phyloP scores from a whole-genome alignment of 2,797 vertebrate genomes.

The Sebastolobus alascanus region DNA sequence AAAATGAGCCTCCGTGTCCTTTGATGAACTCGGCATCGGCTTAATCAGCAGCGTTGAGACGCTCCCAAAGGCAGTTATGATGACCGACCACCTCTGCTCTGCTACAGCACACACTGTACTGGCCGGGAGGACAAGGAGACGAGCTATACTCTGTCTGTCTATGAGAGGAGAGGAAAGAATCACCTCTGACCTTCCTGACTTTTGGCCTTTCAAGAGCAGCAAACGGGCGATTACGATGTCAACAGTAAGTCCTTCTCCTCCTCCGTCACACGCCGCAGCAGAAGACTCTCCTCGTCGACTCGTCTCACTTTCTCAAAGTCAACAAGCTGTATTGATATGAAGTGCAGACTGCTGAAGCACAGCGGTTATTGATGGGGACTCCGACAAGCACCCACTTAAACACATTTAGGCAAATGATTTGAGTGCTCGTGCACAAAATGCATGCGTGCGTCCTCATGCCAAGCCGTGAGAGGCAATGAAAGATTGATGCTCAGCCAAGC shows the following conservation, averaged over 20 bases:
- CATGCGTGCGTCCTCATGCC: slow-evolving; percentile 24
- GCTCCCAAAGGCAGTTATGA: not conserved
- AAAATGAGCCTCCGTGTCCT: not conserved
- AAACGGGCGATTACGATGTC: not conserved
- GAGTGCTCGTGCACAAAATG: slow-evolving; percentile 15
- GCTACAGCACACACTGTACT: not conserved
- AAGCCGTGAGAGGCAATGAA: slow-evolving; percentile 41
- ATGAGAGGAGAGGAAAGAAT: not conserved
- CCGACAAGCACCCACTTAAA: slow-evolving; percentile 47
- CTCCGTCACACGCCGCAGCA: not conserved
- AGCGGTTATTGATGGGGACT: slow-evolving; percentile 18
- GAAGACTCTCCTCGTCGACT: not conserved
- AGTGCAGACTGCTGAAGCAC: not conserved
- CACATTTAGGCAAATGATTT: slow-evolving; percentile 41
- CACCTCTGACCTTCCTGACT: slow-evolving; percentile 10
- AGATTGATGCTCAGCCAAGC: slow-evolving; percentile 56
- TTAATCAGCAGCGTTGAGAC: slow-evolving; percentile 22
- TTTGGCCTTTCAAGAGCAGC: not conserved
- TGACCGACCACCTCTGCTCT: not conserved
- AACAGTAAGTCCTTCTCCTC: not conserved
- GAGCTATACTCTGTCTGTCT: too few relatives aligned
- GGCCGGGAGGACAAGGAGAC: not conserved
- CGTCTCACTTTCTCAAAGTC: slow-evolving; percentile 23
- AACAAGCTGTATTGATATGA: slow-evolving; percentile 22
- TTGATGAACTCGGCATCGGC: not conserved